Conservation (phyloP, 2,113 vertebrate species). For the Dipodomys spectabilis region DNA sequence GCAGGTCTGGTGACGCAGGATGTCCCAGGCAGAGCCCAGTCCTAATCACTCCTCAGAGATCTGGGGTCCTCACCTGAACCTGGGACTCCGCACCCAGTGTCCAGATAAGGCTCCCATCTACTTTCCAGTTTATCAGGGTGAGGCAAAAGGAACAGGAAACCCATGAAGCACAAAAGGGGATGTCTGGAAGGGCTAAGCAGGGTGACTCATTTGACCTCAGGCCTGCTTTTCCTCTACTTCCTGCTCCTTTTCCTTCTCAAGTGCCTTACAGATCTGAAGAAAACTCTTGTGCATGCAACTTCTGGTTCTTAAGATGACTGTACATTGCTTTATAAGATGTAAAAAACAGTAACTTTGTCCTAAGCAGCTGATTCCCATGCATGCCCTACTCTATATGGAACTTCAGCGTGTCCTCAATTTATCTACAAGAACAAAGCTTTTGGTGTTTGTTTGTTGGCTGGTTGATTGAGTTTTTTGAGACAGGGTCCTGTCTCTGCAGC, state of each 20-base stretch:
- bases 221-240: not conserved
- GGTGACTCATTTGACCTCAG: not conserved
- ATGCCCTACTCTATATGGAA: not conserved
- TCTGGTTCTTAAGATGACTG: not conserved
- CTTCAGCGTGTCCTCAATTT: not conserved
- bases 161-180: not conserved
- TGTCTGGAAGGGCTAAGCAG: constrained; percentile 1
- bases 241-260: not conserved
- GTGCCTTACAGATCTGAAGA: not conserved
- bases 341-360: not conserved
- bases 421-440: not conserved
- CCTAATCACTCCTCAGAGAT: not conserved
- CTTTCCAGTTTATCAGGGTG: not conserved
- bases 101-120: not conserved
- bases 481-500: too few species aligned
- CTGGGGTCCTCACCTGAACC: not conserved
- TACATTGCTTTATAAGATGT: not conserved
- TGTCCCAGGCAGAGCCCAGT: not conserved
- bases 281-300: not conserved
- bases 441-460: too few species aligned
- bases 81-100: not conserved
- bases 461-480: too few species aligned
- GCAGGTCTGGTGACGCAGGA: not conserved
- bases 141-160: not conserved
- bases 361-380: not conserved